Evolutionary conservation across 2,888 invertebrate species (phyloP), one percentile per base, ranked within the genome.

Genomic region (Heliothis peltigera): DNA sequence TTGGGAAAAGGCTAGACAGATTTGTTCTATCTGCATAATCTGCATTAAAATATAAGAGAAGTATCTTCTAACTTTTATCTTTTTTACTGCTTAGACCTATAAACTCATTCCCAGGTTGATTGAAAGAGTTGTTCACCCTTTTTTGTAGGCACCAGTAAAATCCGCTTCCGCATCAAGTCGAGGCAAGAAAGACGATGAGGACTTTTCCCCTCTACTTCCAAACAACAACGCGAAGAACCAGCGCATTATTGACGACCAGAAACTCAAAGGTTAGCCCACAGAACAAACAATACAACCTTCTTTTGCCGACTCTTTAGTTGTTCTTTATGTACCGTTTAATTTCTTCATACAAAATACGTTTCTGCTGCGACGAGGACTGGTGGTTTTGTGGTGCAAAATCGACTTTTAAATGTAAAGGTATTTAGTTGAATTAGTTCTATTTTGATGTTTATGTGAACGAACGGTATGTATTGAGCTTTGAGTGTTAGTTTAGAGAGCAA

Each of bases 161-260:
- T 90, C 94, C 0, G 61, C 90, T 0, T 92, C 95, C 0, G 92
- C 95, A 0, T 80, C 95, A 2, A 87, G 84, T 6, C 91, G 95
- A 4, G 93, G 95, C 22, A 98, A 98, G 86, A 98, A 98, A 83
- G 98, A 98, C 64, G 98, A 98, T 64, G 96, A 97, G 12, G 98
- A 98, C 80, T 96, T 95, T 0, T 96, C 97, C 0, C 98, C 98
- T 0, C 91, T 98, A 2, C 93, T 99, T 49, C 97, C 97, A 0
- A 96, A 96, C 18, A 98, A 98, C 86, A 98, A 97, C 85, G 95
- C 98, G 54, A 99, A 99, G 90, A 98, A 98, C 88, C 98, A 99
- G 88, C 96, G 99, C 58, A 96, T 98, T 49, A 97, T 98, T 52
- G 99, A 99, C 85, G 99, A 99, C 88, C 98, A 98, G 83, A 98